Evolutionary conservation across 2,888 invertebrate genomes (phyloP).

Genomic region (Athalia rosae): DNA sequence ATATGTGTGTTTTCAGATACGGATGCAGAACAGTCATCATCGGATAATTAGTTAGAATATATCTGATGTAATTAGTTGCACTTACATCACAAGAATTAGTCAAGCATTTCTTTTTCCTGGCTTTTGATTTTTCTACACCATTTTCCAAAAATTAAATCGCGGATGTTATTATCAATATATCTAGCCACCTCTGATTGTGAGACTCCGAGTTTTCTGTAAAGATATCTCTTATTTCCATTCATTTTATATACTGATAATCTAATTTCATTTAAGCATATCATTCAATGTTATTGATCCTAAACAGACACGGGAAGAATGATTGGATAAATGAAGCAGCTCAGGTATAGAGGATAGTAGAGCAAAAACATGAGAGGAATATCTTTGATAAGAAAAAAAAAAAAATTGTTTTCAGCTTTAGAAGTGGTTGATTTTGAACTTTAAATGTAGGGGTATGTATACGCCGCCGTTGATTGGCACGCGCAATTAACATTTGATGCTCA

Average conservation of each 20-base stretch:
- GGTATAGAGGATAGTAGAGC: neutral
- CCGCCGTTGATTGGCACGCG: neutral
- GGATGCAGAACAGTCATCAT: constrained; percentile 25
- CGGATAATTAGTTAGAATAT: constrained; percentile 14
- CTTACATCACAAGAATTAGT: neutral
- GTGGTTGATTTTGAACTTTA: constrained; percentile 13
- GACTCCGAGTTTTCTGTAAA: constrained; percentile 10
- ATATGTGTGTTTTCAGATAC: constrained; percentile 34
- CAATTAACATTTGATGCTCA: neutral
- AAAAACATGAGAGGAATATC: neutral
- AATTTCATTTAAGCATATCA: too few relatives aligned
- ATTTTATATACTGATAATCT: neutral
- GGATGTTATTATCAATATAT: constrained; percentile 6
- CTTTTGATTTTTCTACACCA: neutral
- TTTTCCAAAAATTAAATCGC: neutral
- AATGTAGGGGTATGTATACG: constrained; percentile 2
- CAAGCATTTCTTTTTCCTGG: neutral
- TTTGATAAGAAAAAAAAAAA: neutral
- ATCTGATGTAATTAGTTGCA: neutral
- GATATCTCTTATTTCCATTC: neutral
- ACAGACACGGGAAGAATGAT: too few relatives aligned
- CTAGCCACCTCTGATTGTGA: constrained; percentile 6
- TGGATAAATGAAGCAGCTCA: neutral
- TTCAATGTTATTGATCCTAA: too few relatives aligned
- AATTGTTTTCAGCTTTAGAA: constrained; percentile 1